phyloP scores from a whole-genome alignment of 2,888 invertebrate genomes.

The Elgonia sp. region DNA sequence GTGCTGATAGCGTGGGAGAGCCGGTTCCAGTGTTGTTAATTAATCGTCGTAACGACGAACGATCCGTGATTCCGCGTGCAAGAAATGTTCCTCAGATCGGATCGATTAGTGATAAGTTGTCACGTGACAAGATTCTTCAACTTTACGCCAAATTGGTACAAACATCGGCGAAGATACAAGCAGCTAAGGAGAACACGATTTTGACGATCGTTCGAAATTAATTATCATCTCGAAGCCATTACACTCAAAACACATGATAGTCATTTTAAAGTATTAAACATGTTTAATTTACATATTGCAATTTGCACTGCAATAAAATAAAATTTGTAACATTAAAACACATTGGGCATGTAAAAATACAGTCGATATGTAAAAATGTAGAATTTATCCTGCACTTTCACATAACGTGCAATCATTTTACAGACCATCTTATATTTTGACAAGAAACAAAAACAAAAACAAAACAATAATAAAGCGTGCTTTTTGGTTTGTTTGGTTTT shows the following conservation, averaged over 20 bases:
- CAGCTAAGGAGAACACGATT: constrained; percentile 13
- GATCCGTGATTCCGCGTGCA: constrained; percentile 73
- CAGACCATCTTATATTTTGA: constrained; percentile 6
- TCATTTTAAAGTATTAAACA: constrained; percentile 7
- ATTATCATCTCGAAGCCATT: constrained; percentile 30
- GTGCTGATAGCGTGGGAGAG: constrained; percentile 84
- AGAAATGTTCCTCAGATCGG: constrained; percentile 67
- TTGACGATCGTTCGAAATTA: constrained; percentile 23
- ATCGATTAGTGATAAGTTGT: constrained; percentile 74
- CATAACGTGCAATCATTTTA: not conserved
- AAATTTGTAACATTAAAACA: constrained; percentile 9
- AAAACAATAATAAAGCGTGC: too few species aligned
- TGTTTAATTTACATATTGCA: constrained; percentile 2
- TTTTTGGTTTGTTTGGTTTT: too few species aligned
- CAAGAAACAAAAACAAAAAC: too few species aligned
- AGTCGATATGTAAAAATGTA: not conserved
- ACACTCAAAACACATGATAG: constrained; percentile 9
- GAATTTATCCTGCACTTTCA: constrained; percentile 20
- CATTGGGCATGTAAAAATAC: constrained; percentile 12
- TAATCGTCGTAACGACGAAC: constrained; percentile 71
- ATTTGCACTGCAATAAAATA: constrained; percentile 3
- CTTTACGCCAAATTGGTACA: constrained; percentile 62
- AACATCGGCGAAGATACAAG: constrained; percentile 3
- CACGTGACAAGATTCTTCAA: constrained; percentile 65
- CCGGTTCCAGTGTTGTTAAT: constrained; percentile 72